A percentile compares a stretch with the other conserved stretches of the same genome.
Evolutionary conservation across 2,797 vertebrate species (phyloP).

Genomic region (Rhodeus uyekii): DNA sequence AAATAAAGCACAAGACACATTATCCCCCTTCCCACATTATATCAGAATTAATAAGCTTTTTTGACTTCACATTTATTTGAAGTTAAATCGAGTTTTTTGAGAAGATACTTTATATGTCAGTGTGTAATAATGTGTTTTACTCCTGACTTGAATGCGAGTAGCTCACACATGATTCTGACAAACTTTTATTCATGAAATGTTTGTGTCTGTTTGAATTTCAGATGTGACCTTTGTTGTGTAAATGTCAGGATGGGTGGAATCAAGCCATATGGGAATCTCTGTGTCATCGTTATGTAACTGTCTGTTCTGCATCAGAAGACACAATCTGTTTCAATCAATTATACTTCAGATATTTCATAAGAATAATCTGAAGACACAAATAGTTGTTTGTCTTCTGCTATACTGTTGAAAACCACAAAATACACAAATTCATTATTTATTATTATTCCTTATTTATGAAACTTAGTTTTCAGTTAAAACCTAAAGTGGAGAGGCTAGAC

Average conservation of each 20-base stretch:
- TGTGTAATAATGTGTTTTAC: neutral
- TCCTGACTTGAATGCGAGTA: neutral
- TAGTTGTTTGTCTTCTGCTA: neutral
- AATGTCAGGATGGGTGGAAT: conserved; percentile 79
- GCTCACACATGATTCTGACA: conserved; percentile 49
- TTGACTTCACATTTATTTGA: conserved; percentile 17
- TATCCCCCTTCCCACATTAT: neutral
- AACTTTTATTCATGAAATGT: conserved; percentile 71
- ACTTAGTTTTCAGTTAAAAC: too few species aligned
- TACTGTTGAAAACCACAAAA: too few species aligned
- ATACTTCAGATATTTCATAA: conserved; percentile 5
- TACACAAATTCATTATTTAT: too few species aligned
- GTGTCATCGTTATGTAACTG: conserved; percentile 74
- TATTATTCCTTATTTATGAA: too few species aligned
- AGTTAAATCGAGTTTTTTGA: conserved; percentile 21
- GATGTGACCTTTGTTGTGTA: conserved; percentile 86
- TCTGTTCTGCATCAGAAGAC: conserved; percentile 55
- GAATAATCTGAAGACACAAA: neutral
- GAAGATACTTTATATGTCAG: neutral
- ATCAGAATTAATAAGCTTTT: conserved; percentile 10
- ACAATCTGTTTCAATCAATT: neutral
- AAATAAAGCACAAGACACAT: neutral
- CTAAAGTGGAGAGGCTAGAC: too few species aligned
- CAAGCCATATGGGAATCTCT: conserved; percentile 68
- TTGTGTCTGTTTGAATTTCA: conserved; percentile 80